Evolutionary conservation across 1,140 invertebrate genomes (phyloP), one percentile per base, ranked within the genome.

Genomic region (Nasonia giraulti): DNA sequence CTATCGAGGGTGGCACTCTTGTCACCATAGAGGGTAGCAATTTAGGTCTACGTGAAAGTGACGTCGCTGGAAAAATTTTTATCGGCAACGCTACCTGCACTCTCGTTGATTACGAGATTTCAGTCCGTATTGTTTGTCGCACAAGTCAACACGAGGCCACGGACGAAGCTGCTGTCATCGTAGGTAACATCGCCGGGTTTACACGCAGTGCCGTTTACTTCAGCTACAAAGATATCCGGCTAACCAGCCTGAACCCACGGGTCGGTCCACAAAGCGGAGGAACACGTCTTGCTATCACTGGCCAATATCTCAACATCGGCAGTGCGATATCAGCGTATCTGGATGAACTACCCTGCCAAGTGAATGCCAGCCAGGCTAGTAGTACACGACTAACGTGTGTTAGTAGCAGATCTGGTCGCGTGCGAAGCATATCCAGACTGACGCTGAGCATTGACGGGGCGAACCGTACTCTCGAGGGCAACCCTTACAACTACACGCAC

Each of bases 11-110:
- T 40, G 99, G 99, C 2, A 99, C 99, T 31, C 91, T 98, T 50
- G 95, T 99, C 0, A 99, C 98, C 10, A 99, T 99, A 83, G 96
- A 97, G 93, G 99, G 99, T 10, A 97, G 97, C 89, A 99, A 99
- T 94, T 94, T 99, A 37, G 99, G 99, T 0, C 94, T 98, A 76
- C 96, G 96, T 86, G 95, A 97, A 88, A 96, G 97, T 89, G 98
- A 99, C 92, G 97, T 99, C 0, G 94, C 95, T 66, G 97, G 97
- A 20, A 98, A 98, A 94, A 97, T 99, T 82, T 95, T 95, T 10
- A 98, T 99, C 89, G 98, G 97, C 1, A 96, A 97, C 87, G 96
- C 98, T 6, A 96, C 96, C 1, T 99, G 98, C 93, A 95, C 95
- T 82, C 95, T 99, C 31, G 95, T 97, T 1, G 96, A 97, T 85